Evolutionary conservation across 2,888 invertebrate species (phyloP), one percentile per base, ranked within the genome.

Genomic region (Melieria picta): DNA sequence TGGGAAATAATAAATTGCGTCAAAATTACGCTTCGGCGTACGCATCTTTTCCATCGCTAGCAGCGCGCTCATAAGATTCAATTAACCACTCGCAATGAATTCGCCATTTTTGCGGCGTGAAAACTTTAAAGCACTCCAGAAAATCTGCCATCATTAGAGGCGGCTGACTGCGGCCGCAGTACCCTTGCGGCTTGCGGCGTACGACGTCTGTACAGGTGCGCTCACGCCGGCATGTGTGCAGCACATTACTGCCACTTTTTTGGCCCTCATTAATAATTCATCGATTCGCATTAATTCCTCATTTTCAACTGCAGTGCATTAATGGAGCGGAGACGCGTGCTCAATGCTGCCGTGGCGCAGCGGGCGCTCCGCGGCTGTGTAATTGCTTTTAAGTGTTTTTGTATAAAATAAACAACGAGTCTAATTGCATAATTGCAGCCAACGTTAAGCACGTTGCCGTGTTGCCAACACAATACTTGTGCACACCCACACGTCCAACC

Each of bases 391-490:
- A 69, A 69, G 69, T 69, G 69, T 69, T 69, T 69, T 69, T 69
- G 47, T 69, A 69, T 69, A 69, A 74, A 72, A 72, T 72, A 72
- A 71, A 74, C 69, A 71, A 71, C 65, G 42, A 60, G 64, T 71
- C 63, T 82, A 82, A 82, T 82, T 82, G 79, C 79, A 79, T 79
- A 80, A 81, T 81, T 80, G 77, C 79, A 81, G 78, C 77, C 77
- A 78, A 74, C 75, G 76, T 78, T 78, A 77, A 80, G 82, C 80
- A 79, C 79, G 77, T 66, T 80, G 80, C 75, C 80, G 77, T 78
- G 81, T 79, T 78, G 77, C 75, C 79, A 77, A 63, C 57, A 46
- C n/a, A 7, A 62, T 13, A 10, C 45, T 45, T 50, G 43, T 1
- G n/a, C 3, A 11, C 9, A n/a, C 9, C 13, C 42, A 9, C 30